These are phyloP conservation scores for Conger conger DNA, from an alignment of 2,113 vertebrate genomes.

Conservation along the genomic window DNA sequence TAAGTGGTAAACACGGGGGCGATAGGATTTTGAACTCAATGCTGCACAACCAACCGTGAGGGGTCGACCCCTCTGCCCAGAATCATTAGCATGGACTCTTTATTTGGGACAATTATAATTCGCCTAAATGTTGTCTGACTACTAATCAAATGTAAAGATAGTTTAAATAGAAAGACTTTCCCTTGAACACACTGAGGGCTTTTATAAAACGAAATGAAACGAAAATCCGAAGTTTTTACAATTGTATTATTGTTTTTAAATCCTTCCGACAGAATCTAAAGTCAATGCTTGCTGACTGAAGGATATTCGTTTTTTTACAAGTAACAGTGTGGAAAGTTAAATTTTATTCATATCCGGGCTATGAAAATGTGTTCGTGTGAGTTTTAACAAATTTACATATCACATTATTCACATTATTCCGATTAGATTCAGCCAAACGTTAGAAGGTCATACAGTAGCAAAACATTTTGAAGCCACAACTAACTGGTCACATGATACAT, in stretches of 20 bases:
- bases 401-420: too few relatives aligned
- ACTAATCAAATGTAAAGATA: neutral
- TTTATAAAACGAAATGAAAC: too few relatives aligned
- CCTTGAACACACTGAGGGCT: too few relatives aligned
- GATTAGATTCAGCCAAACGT: too few relatives aligned
- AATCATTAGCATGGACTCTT: neutral
- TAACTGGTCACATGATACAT: neutral
- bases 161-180: too few relatives aligned
- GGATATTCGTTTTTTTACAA: neutral
- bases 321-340: neutral
- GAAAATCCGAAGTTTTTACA: too few relatives aligned
- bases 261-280: neutral
- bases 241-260: neutral
- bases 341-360: neutral
- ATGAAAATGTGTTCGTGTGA: too few relatives aligned
- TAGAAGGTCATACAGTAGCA: neutral
- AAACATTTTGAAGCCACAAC: neutral
- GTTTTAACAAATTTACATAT: too few relatives aligned
- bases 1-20: neutral
- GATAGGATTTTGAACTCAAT: neutral
- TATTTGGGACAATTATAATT: neutral
- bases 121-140: neutral
- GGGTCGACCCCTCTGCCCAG: neutral
- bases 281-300: too few relatives aligned
- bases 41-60: neutral